A percentile compares a stretch with the other conserved stretches of the same genome.
phyloP scores from a whole-genome alignment of 2,888 invertebrate species.

The Gastracanthus pulcherrimus region DNA sequence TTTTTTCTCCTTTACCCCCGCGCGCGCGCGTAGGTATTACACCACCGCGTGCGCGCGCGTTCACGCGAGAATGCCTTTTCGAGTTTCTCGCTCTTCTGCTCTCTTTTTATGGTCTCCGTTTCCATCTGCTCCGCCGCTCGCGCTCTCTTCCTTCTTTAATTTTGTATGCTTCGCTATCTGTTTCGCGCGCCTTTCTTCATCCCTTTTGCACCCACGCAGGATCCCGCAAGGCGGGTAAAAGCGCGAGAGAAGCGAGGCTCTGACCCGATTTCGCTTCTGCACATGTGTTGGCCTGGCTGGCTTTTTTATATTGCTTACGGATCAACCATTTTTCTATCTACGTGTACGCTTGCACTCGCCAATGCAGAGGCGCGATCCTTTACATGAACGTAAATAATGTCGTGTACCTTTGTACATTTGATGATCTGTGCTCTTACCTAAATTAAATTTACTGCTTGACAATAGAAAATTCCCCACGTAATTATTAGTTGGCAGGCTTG shows the following conservation, averaged over 20 bases:
- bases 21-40: neutral
- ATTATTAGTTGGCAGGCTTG: too few relatives aligned
- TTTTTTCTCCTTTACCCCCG: neutral
- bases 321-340: too few relatives aligned
- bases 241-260: neutral
- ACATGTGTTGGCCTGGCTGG: too few relatives aligned
- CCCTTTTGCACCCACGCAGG: neutral
- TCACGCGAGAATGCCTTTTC: slow-evolving; percentile 30
- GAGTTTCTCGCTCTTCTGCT: neutral
- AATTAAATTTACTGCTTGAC: too few relatives aligned
- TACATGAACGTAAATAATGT: slow-evolving; percentile 33
- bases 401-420: too few relatives aligned
- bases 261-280: neutral
- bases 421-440: too few relatives aligned
- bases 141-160: slow-evolving; percentile 13
- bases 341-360: neutral
- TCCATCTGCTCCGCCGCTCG: neutral
- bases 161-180: slow-evolving; percentile 7
- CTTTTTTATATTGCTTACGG: too few relatives aligned
- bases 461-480: too few relatives aligned
- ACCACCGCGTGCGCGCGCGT: neutral
- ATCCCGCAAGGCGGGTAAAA: neutral
- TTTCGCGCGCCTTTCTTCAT: neutral
- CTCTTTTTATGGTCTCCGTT: neutral
- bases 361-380: too few relatives aligned